phyloP scores from a whole-genome alignment of 1,140 invertebrate species.

The Drosophila grimshawi region DNA sequence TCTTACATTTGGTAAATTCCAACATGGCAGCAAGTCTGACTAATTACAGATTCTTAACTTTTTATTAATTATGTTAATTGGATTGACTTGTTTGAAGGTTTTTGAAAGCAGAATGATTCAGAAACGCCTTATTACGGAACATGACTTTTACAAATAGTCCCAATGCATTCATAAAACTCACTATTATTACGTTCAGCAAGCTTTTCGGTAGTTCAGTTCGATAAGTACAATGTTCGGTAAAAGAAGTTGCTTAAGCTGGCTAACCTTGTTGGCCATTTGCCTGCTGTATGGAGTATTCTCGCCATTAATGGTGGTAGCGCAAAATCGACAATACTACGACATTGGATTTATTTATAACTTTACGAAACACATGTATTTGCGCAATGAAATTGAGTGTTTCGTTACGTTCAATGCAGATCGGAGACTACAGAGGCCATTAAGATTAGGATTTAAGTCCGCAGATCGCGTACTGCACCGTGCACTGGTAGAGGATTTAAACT shows the following conservation, averaged over 20 bases:
- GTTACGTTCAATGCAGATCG: constrained; percentile 1
- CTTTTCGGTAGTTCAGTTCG: constrained; percentile 3
- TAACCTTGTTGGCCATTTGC: not conserved
- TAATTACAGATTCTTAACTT: not conserved
- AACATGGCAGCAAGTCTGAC: not conserved
- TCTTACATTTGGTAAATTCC: not conserved
- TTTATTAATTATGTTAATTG: not conserved
- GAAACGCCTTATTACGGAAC: not conserved
- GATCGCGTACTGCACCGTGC: constrained; percentile 38
- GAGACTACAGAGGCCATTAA: not conserved
- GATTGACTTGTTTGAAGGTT: not conserved
- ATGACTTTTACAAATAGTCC: constrained; percentile 3
- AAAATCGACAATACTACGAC: constrained; percentile 1
- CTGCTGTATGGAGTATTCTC: constrained; percentile 2
- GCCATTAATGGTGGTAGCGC: not conserved
- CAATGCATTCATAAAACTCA: not conserved
- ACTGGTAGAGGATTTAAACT: constrained; percentile 36
- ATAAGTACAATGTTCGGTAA: constrained; percentile 8
- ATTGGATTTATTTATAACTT: constrained; percentile 9
- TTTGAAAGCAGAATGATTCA: not conserved
- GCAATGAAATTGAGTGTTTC: constrained; percentile 9
- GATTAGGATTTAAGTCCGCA: too few relatives aligned
- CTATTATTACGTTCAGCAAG: not conserved
- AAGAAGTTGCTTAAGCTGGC: not conserved
- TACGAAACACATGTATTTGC: not conserved